Conservation (phyloP, 2,888 invertebrate species). For the Eurois occulta region DNA sequence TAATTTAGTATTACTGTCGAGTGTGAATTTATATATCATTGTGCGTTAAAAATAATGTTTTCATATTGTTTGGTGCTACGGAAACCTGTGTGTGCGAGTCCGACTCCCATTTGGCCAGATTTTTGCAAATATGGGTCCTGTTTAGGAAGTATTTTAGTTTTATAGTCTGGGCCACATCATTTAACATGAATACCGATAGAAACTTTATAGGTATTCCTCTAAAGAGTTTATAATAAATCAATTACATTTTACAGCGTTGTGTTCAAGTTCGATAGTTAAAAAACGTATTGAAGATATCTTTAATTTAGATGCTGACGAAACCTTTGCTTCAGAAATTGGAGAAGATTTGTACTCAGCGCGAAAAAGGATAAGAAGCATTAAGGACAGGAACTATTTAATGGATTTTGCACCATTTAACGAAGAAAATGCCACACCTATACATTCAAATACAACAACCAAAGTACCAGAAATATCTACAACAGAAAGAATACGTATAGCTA, state of each 20-base stretch:
- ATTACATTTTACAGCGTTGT: slow-evolving; percentile 25
- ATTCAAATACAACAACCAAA: not conserved
- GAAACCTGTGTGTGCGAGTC: not conserved
- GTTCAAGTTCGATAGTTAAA: not conserved
- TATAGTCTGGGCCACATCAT: not conserved
- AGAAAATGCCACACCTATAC: not conserved
- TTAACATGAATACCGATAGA: not conserved
- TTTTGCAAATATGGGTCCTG: not conserved
- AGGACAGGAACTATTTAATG: not conserved
- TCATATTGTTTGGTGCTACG: not conserved
- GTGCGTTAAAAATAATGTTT: too few relatives aligned
- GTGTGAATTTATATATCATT: too few relatives aligned
- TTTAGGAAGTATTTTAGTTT: not conserved
- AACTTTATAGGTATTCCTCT: not conserved
- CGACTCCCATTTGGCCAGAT: not conserved
- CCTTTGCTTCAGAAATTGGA: slow-evolving; percentile 29
- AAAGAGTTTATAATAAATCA: not conserved
- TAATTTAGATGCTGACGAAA: slow-evolving; percentile 26
- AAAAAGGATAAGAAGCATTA: not conserved
- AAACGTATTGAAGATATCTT: slow-evolving; percentile 23
- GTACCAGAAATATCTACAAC: not conserved
- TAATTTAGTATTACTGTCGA: too few relatives aligned
- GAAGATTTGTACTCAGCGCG: slow-evolving; percentile 40
- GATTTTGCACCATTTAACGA: accelerated
- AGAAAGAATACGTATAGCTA: not conserved